Evolutionary conservation across 2,888 invertebrate species (phyloP).

Genomic region (Merodon equestris): DNA sequence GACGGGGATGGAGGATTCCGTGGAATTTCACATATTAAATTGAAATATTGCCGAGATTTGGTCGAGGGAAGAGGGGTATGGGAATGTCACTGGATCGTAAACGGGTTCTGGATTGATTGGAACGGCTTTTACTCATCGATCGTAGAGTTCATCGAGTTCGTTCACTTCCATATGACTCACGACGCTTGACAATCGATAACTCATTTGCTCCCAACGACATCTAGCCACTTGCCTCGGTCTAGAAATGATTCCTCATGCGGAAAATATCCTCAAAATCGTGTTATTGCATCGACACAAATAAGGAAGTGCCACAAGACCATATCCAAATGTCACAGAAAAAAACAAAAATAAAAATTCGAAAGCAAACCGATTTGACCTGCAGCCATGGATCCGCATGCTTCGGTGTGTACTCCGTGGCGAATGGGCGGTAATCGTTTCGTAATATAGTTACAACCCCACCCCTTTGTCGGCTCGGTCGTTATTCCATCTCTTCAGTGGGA

Average conservation of each 20-base stretch:
- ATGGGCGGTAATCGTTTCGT: slow-evolving; percentile 63
- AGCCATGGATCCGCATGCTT: slow-evolving; percentile 57
- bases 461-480: slow-evolving; percentile 3
- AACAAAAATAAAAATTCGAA: slow-evolving; percentile 2
- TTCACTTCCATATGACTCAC: slow-evolving; percentile 24
- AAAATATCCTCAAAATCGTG: slow-evolving; percentile 62
- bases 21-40: slow-evolving; percentile 66
- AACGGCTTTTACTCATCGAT: background rate
- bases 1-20: slow-evolving; percentile 34
- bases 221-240: slow-evolving; percentile 34
- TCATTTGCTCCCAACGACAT: slow-evolving; percentile 35
- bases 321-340: slow-evolving; percentile 3
- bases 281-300: slow-evolving; percentile 62
- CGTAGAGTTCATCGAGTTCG: slow-evolving; percentile 6
- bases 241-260: slow-evolving; percentile 50
- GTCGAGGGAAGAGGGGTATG: slow-evolving; percentile 9
- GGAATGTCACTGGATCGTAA: background rate
- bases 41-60: slow-evolving; percentile 41
- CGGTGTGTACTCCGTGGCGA: slow-evolving; percentile 8
- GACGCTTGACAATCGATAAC: slow-evolving; percentile 52
- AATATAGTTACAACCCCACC: slow-evolving; percentile 59
- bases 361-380: slow-evolving; percentile 52
- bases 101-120: background rate
- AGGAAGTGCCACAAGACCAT: slow-evolving; percentile 34
- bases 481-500: slow-evolving; percentile 33